These are phyloP conservation scores for Eupithecia centaureata DNA, from an alignment of 2,888 invertebrate genomes.

Conservation along the genomic window DNA sequence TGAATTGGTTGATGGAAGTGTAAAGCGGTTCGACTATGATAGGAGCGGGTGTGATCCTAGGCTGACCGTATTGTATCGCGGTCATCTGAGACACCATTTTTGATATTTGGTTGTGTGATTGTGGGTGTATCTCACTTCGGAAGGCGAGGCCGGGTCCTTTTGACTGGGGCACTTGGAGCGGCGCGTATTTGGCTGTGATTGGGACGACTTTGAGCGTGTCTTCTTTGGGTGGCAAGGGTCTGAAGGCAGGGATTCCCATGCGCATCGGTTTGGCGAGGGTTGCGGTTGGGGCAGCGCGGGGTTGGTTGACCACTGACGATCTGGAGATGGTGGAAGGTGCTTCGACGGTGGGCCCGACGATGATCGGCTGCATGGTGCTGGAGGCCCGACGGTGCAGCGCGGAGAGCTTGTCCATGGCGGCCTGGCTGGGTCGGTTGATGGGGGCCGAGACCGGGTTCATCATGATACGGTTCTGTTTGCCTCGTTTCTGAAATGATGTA, in stretches of 20 bases:
- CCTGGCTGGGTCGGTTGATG: slow-evolving; percentile 63
- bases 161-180: slow-evolving; percentile 68
- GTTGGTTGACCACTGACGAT: slow-evolving; percentile 20
- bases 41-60: slow-evolving; percentile 68
- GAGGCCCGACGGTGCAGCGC: slow-evolving; percentile 64
- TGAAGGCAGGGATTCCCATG: slow-evolving; percentile 90
- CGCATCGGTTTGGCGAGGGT: slow-evolving; percentile 83
- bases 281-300: slow-evolving; percentile 51
- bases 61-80: slow-evolving; percentile 63
- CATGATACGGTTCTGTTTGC: slow-evolving; percentile 79
- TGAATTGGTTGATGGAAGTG: slow-evolving; percentile 81
- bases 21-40: slow-evolving; percentile 66
- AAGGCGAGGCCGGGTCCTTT: slow-evolving; percentile 71
- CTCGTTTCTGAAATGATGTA: slow-evolving; percentile 73
- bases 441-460: slow-evolving; percentile 72
- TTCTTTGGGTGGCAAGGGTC: slow-evolving; percentile 88
- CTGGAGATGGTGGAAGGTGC: slow-evolving; percentile 49
- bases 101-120: slow-evolving; percentile 72
- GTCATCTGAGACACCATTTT: slow-evolving; percentile 80
- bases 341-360: slow-evolving; percentile 65
- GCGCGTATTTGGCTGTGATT: slow-evolving; percentile 66
- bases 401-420: slow-evolving; percentile 71
- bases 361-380: slow-evolving; percentile 72
- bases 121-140: slow-evolving; percentile 77
- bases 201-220: slow-evolving; percentile 83